Evolutionary conservation across 2,113 vertebrate species (phyloP).

Genomic region (Ciconia boyciana): DNA sequence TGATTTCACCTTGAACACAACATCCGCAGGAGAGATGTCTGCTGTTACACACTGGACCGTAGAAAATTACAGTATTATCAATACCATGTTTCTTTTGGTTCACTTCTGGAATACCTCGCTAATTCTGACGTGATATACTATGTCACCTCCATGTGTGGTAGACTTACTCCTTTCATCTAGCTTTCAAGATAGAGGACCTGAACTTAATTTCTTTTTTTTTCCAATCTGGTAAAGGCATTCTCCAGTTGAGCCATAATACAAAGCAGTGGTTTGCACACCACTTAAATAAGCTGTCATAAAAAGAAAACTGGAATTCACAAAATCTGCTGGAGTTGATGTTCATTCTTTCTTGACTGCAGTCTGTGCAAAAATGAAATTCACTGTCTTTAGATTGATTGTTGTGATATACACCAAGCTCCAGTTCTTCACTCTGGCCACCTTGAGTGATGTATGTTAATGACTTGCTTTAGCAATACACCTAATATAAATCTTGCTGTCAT

Average conservation of each 20-base stretch:
- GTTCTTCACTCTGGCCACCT: conserved; percentile 31
- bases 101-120: not conserved
- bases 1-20: conserved; percentile 24
- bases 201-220: not conserved
- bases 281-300: not conserved
- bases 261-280: not conserved
- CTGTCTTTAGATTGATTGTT: conserved; percentile 23
- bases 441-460: conserved; percentile 65
- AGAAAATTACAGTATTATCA: conserved; percentile 39
- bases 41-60: not conserved
- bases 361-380: conserved; percentile 23
- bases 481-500: conserved; percentile 61
- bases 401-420: conserved; percentile 22
- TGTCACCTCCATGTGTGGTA: not conserved
- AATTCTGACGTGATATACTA: not conserved
- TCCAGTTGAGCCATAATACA: not conserved
- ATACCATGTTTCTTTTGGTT: conserved; percentile 14
- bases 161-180: conserved; percentile 6
- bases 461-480: conserved; percentile 29
- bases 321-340: not conserved
- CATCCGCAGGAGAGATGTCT: not conserved
- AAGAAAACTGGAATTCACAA: not conserved
- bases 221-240: not conserved
- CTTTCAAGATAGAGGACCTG: not conserved
- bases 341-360: not conserved